Percentiles rank a stretch among this genome's conserved stretches.
These are phyloP conservation scores for Rafetus swinhoei DNA, from an alignment of 2,113 vertebrate genomes.

Conservation along the genomic window DNA sequence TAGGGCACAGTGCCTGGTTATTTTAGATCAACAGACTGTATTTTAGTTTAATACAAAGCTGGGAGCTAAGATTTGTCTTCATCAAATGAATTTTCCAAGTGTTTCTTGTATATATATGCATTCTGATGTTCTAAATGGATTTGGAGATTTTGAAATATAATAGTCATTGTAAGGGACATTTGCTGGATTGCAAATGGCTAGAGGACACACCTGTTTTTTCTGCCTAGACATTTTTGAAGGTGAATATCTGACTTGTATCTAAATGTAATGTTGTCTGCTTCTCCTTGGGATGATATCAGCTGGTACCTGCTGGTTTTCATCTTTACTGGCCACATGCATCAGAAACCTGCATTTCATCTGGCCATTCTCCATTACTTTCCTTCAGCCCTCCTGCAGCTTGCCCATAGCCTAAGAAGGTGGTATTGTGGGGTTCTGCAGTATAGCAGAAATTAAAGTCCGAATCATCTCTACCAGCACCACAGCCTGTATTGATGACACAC, in stretches of 20 bases:
- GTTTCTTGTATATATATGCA: not conserved
- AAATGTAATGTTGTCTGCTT: not conserved
- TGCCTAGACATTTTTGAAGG: slow-evolving; percentile 9
- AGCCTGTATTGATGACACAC: not conserved
- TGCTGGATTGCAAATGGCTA: slow-evolving; percentile 20
- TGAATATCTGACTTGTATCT: not conserved
- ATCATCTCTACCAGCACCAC: accelerated
- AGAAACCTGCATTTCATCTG: not conserved
- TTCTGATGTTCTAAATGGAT: not conserved
- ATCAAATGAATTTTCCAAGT: not conserved
- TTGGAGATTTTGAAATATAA: slow-evolving; percentile 17
- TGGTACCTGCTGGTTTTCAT: accelerated
- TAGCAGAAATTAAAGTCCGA: accelerated
- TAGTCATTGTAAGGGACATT: not conserved
- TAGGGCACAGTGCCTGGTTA: not conserved
- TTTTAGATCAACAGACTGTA: slow-evolving; percentile 1
- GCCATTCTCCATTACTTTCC: not conserved
- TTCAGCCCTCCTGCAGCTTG: not conserved
- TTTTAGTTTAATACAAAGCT: slow-evolving; percentile 10
- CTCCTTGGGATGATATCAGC: not conserved
- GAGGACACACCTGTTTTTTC: slow-evolving; percentile 38
- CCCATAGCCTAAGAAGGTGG: too few relatives aligned
- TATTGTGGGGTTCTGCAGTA: accelerated
- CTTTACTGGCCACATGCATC: not conserved
- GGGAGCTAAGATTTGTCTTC: slow-evolving; percentile 26